Conservation (phyloP, 1,140 invertebrate species). For the Hylaeus anthracinus region DNA sequence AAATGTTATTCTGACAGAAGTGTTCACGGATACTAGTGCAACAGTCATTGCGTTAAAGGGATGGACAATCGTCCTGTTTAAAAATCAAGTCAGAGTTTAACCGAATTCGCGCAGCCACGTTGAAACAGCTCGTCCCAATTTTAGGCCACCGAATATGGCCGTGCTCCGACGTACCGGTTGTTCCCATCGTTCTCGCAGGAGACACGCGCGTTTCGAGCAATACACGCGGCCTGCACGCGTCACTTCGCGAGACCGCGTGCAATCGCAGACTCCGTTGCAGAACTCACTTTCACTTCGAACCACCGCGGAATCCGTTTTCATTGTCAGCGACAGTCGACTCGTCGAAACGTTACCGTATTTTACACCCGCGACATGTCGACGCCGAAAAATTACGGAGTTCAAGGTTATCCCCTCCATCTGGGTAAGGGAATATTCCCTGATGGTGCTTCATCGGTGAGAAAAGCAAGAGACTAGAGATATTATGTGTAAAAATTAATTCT, state of each 20-base stretch:
- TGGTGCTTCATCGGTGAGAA: too few relatives aligned
- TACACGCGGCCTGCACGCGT: constrained; percentile 28
- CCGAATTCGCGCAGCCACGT: background rate
- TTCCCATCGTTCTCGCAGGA: constrained; percentile 56
- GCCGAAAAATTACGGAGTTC: constrained; percentile 8
- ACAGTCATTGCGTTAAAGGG: background rate
- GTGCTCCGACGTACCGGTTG: constrained; percentile 56
- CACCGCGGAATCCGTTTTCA: constrained; percentile 44
- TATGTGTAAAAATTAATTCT: too few relatives aligned
- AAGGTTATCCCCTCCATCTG: background rate
- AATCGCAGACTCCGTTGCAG: constrained; percentile 46
- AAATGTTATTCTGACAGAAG: too few relatives aligned
- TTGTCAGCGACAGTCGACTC: constrained; percentile 8
- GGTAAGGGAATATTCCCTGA: too few relatives aligned
- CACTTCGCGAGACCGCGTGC: constrained; percentile 32
- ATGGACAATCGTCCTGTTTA: background rate
- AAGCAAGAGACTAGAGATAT: too few relatives aligned
- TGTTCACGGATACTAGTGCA: too few relatives aligned
- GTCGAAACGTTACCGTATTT: background rate
- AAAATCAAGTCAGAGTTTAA: background rate
- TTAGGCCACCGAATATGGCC: constrained; percentile 65
- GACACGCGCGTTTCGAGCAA: constrained; percentile 35
- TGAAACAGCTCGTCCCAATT: constrained; percentile 33
- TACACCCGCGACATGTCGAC: background rate
- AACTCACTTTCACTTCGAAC: constrained; percentile 65